These are phyloP conservation scores for Heliopora coerulea DNA, from an alignment of 92 coral and sea anemone genomes.

Conservation along the genomic window DNA sequence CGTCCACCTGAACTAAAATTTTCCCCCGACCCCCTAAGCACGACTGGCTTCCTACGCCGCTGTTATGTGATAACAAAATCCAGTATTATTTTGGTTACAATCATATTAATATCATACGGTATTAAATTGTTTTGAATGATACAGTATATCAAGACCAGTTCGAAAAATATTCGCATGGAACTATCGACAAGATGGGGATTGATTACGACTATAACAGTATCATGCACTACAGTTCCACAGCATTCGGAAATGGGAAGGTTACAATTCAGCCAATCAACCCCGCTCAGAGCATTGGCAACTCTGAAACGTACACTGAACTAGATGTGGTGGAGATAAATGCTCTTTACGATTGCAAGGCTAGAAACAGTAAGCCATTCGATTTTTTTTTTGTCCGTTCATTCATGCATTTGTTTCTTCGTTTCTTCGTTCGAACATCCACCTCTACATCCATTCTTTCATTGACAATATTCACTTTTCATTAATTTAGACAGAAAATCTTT, in stretches of 20 bases:
- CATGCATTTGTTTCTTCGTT: neutral
- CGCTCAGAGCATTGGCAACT: constrained; percentile 27
- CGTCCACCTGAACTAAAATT: too few relatives aligned
- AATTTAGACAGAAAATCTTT: too few relatives aligned
- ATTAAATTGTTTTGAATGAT: too few relatives aligned
- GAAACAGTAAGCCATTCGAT: neutral
- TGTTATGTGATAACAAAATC: too few relatives aligned
- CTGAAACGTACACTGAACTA: constrained; percentile 13
- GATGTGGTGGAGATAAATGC: constrained; percentile 49
- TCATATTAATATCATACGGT: too few relatives aligned
- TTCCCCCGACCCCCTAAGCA: too few relatives aligned
- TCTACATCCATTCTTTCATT: too few relatives aligned
- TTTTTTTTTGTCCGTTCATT: neutral
- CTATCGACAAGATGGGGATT: constrained; percentile 45
- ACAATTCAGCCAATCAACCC: constrained; percentile 41
- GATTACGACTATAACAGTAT: constrained; percentile 43
- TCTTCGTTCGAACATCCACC: too few relatives aligned
- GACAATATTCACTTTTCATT: too few relatives aligned
- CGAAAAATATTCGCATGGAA: constrained; percentile 18
- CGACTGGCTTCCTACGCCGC: too few relatives aligned
- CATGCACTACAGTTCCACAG: constrained; percentile 51
- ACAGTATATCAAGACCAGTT: constrained; percentile 23
- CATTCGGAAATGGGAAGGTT: constrained; percentile 42
- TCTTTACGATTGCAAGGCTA: constrained; percentile 38
- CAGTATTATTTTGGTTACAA: too few relatives aligned